Conservation (phyloP, 2,888 invertebrate species). For the Helicoverpa assulta region DNA sequence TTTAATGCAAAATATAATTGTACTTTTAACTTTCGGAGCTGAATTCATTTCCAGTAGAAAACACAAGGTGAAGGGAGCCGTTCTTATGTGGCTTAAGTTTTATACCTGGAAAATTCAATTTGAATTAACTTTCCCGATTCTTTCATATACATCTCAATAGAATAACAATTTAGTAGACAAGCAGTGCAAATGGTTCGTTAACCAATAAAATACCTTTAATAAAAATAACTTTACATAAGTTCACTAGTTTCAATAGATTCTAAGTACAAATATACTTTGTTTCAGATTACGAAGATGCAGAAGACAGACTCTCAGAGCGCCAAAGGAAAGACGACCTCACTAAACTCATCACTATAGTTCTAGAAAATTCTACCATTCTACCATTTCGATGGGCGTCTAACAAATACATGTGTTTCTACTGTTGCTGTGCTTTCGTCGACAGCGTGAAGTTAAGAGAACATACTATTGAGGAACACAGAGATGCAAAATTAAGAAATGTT, state of each 20-base stretch:
- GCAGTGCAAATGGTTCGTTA: too few relatives aligned
- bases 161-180: too few relatives aligned
- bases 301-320: constrained; percentile 47
- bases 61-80: too few relatives aligned
- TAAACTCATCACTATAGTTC: constrained; percentile 61
- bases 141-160: too few relatives aligned
- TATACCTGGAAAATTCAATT: too few relatives aligned
- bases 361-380: constrained; percentile 71
- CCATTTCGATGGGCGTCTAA: constrained; percentile 74
- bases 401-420: constrained; percentile 75
- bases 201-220: too few relatives aligned
- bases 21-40: too few relatives aligned
- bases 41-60: too few relatives aligned
- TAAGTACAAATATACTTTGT: constrained; percentile 45
- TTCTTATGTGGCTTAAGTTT: too few relatives aligned
- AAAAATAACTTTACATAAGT: too few relatives aligned
- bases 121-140: too few relatives aligned
- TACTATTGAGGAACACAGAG: constrained; percentile 68
- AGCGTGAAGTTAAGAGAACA: constrained; percentile 66
- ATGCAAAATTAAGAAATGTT: constrained; percentile 64
- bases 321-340: constrained; percentile 66
- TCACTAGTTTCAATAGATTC: not conserved
- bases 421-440: constrained; percentile 68
- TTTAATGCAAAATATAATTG: too few relatives aligned
- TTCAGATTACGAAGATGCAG: constrained; percentile 52